Evolutionary conservation across 2,888 invertebrate genomes (phyloP), one percentile per base, ranked within the genome.

Genomic region (Xanthorhoe designata): DNA sequence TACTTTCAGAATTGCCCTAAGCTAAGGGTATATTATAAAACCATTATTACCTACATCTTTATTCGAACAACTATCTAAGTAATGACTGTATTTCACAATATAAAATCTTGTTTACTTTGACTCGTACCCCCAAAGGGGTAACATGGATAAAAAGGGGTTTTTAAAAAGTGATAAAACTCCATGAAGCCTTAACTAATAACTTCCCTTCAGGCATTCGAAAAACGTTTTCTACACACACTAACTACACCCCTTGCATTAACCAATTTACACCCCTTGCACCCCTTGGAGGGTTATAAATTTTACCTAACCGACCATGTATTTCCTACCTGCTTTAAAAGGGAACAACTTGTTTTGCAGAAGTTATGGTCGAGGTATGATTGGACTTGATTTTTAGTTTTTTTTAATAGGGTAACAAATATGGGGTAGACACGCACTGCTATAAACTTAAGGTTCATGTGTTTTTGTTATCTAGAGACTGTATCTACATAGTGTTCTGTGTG

Each of bases 251-350:
- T 74, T 76, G 76, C 78, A 77, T 80, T 82, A 79, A 78, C 79
- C 80, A 78, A 79, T 82, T 81, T 79, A 78, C 83, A 80, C 81
- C 80, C 80, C 58, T 66, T 66, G 66, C 61, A 66, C 66, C 78
- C 75, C 73, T 72, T 42, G 42, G 58, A 72, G 78, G 86, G 78
- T 76, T 75, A 79, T 82, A 83, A 83, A 83, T 83, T 78, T 74
- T 76, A 75, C 83, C 82, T 86, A 88, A 87, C 90, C 86, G 88
- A 88, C 91, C 85, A 87, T 86, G 84, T 84, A 84, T 86, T 90
- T 92, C 92, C 92, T 42, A 81, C 83, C 85, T 84, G 86, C 85
- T 86, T 90, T 83, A 84, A 85, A 89, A 83, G 67, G 68, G 76
- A 75, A 76, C 75, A 73, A 74, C 77, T 75, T 71, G 75, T 77